Base-by-base conservation (phyloP, 1,140 invertebrate genomes). In the Pseudobourletiella spinata region DNA sequence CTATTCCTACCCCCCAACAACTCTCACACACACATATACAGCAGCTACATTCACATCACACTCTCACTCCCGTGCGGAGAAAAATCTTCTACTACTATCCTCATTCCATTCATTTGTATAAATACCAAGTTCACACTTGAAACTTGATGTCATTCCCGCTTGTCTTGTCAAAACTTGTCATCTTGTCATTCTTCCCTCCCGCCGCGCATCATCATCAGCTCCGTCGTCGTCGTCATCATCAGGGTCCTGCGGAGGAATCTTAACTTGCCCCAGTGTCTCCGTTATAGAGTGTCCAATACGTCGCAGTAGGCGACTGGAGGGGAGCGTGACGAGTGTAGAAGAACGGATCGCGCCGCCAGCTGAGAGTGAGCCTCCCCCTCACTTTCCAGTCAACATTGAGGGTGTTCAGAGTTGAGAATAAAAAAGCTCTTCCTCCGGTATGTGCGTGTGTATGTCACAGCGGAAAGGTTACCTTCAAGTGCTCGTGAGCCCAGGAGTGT, bases 101-200 rank as follows among this genome's bases (percentile, higher is more conserved):
- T 59, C 46, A 51, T 30, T 59, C 57, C 57, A 64, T 16, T 66
- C 60, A 64, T 59, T 57, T 64, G 28, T 57, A 59, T 68, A 65
- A 59, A 64, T 42, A 62, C 60, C 59, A 59, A 64, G 59, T 64
- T 59, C 62, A 64, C 61, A 64, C 66, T 64, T 59, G 46, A 57
- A 58, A 57, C 57, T 67, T 55, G 18, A 58, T 61, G 61, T 61
- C 60, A 52, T 46, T 60, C 57, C 56, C 35, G 56, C 57, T 42
- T 52, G 48, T 1, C 46, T 58, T 66, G 56, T 66, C 64, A 65
- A 61, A 65, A 61, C 51, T 61, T 64, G 62, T 59, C 62, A 64
- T 59, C 50, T 63, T 63, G 61, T 51, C 61, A 58, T 51, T 63
- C 58, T 30, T 50, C 55, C 48, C 8, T 44, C 54, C 42, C 60